These are phyloP conservation scores for Heliconius ethilla DNA, from an alignment of 2,888 invertebrate species.

Conservation along the genomic window DNA sequence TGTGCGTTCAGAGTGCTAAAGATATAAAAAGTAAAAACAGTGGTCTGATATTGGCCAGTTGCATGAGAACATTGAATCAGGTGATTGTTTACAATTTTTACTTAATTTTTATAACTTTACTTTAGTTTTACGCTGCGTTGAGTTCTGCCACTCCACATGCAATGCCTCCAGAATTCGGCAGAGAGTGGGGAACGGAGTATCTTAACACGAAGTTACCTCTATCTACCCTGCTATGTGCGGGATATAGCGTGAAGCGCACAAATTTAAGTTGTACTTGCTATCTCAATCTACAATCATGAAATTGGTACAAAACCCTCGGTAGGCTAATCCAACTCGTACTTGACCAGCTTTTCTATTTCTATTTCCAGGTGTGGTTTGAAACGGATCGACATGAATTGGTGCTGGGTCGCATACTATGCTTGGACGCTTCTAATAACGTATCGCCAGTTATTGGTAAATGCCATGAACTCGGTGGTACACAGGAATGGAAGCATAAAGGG, in stretches of 20 bases:
- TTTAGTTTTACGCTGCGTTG: too few species aligned
- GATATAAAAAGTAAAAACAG: slow-evolving; percentile 90
- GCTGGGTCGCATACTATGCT: slow-evolving; percentile 90
- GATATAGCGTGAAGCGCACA: too few species aligned
- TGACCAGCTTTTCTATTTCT: not conserved
- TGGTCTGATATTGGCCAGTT: slow-evolving; percentile 86
- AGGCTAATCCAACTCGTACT: not conserved
- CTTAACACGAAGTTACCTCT: too few species aligned
- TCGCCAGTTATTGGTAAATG: slow-evolving; percentile 92
- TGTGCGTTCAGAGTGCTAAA: slow-evolving; percentile 91
- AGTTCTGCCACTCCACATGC: too few species aligned
- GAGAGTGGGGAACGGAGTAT: too few species aligned
- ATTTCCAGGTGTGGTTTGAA: slow-evolving; percentile 89
- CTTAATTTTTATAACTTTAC: too few species aligned
- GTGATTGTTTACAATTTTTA: slow-evolving; percentile 62
- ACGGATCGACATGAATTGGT: slow-evolving; percentile 92
- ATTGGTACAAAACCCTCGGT: not conserved
- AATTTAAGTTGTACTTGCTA: not conserved
- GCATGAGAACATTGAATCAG: slow-evolving; percentile 87
- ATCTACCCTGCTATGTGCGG: too few species aligned
- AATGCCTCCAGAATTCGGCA: too few species aligned
- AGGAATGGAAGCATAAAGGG: slow-evolving; percentile 94
- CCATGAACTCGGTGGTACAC: slow-evolving; percentile 94
- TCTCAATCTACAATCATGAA: not conserved
- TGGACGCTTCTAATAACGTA: slow-evolving; percentile 87